phyloP scores from a whole-genome alignment of 2,797 vertebrate genomes.

The Gymnodraco acuticeps region DNA sequence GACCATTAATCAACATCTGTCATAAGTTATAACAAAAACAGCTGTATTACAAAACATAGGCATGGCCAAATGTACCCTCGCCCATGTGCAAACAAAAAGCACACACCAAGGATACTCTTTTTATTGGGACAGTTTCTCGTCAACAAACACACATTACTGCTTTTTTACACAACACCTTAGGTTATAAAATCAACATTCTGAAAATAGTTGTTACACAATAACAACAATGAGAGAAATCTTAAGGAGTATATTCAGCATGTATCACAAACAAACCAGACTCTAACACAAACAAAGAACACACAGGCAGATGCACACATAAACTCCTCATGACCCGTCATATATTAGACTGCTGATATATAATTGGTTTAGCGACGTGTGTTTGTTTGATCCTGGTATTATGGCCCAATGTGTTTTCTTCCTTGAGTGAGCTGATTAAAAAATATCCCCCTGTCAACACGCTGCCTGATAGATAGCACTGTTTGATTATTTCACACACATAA shows the following conservation, averaged over 20 bases:
- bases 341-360: slow-evolving; percentile 66
- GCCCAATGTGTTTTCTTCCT: slow-evolving; percentile 61
- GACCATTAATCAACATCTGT: slow-evolving; percentile 43
- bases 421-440: slow-evolving; percentile 80
- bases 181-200: slow-evolving; percentile 14
- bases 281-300: slow-evolving; percentile 14
- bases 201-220: slow-evolving; percentile 13
- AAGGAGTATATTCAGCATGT: not conserved
- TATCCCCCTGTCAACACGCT: slow-evolving; percentile 60
- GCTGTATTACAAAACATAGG: slow-evolving; percentile 49
- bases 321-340: slow-evolving; percentile 31
- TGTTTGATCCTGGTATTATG: slow-evolving; percentile 70
- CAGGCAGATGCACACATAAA: slow-evolving; percentile 7
- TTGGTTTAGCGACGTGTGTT: slow-evolving; percentile 64
- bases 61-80: slow-evolving; percentile 16
- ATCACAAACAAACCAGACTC: slow-evolving; percentile 2
- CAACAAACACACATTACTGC: slow-evolving; percentile 12
- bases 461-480: slow-evolving; percentile 60
- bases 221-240: slow-evolving; percentile 3
- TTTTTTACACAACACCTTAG: not conserved
- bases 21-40: slow-evolving; percentile 66
- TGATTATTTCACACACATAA: slow-evolving; percentile 74
- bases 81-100: slow-evolving; percentile 23
- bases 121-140: slow-evolving; percentile 26
- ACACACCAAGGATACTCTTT: slow-evolving; percentile 2